Conservation (phyloP, 2,888 invertebrate species). For the Phengaris alcon region DNA sequence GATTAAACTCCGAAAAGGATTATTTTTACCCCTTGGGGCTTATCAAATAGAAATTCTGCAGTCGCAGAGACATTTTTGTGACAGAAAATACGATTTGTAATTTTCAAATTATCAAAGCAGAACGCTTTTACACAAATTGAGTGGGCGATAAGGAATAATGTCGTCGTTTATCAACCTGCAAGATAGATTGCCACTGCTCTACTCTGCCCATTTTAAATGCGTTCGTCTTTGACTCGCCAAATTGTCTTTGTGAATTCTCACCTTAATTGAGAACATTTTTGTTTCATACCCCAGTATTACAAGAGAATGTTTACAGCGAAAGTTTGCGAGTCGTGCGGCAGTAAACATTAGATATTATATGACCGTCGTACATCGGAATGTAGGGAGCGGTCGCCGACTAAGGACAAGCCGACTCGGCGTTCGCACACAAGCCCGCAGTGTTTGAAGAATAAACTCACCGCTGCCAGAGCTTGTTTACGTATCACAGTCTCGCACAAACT, state of each 20-base stretch:
- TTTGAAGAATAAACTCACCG: slow-evolving; percentile 68
- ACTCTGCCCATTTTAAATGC: slow-evolving; percentile 79
- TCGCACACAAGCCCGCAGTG: slow-evolving; percentile 46
- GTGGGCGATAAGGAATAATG: slow-evolving; percentile 80
- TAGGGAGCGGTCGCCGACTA: slow-evolving; percentile 41
- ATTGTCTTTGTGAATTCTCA: slow-evolving; percentile 72
- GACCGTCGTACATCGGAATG: slow-evolving; percentile 50
- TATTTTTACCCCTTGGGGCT: slow-evolving; percentile 35
- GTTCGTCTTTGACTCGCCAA: slow-evolving; percentile 78
- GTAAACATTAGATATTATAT: slow-evolving; percentile 66
- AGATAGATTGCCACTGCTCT: slow-evolving; percentile 77
- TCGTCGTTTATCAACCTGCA: slow-evolving; percentile 77
- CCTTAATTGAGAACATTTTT: slow-evolving; percentile 41
- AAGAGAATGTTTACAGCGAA: slow-evolving; percentile 21
- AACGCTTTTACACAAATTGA: slow-evolving; percentile 80
- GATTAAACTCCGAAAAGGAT: slow-evolving; percentile 19
- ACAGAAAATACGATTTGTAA: slow-evolving; percentile 77
- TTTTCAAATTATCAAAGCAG: slow-evolving; percentile 79
- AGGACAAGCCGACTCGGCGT: slow-evolving; percentile 40
- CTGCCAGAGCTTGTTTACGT: slow-evolving; percentile 60
- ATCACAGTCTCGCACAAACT: slow-evolving; percentile 54
- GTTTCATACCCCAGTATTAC: neutral
- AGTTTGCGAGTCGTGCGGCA: slow-evolving; percentile 50
- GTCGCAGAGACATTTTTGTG: slow-evolving; percentile 74
- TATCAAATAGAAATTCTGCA: slow-evolving; percentile 59